Percentiles rank a stretch among this genome's conserved stretches.
Conservation (phyloP, 2,797 vertebrate genomes). For the Pteronotus mesoamericanus region DNA sequence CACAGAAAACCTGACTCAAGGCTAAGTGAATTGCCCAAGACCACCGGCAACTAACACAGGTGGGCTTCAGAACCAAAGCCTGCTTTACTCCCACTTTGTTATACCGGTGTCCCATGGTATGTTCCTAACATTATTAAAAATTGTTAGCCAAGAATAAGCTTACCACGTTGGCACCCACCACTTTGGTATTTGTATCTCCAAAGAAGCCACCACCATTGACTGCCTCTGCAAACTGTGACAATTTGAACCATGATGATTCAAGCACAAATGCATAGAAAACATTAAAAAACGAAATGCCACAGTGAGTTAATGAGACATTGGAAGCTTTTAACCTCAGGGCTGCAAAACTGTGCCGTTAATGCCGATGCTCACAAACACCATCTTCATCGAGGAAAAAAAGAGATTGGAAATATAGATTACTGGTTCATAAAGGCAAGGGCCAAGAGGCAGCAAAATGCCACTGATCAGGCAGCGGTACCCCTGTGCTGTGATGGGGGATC, state of each 20-base stretch:
- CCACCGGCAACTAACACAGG: neutral
- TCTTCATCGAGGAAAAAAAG: conserved; percentile 36
- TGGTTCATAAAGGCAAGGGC: conserved; percentile 38
- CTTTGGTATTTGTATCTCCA: neutral
- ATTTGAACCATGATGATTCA: conserved; percentile 52
- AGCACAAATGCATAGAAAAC: conserved; percentile 46
- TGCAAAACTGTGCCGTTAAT: conserved; percentile 35
- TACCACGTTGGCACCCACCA: neutral
- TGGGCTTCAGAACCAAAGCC: neutral
- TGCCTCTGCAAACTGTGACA: conserved; percentile 59
- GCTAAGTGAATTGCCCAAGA: neutral
- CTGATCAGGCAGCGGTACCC: neutral
- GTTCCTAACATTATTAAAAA: neutral
- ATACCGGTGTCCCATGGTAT: neutral
- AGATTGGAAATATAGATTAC: conserved; percentile 42
- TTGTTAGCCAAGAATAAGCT: neutral
- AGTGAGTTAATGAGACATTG: conserved; percentile 69
- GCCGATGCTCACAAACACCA: neutral
- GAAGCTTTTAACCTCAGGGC: conserved; percentile 65
- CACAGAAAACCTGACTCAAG: neutral
- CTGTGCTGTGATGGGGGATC: neutral
- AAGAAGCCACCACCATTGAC: neutral
- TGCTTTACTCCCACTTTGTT: neutral
- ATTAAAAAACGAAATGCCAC: conserved; percentile 74
- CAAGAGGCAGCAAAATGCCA: conserved; percentile 60